Base-by-base conservation (phyloP, 2,797 vertebrate species). In the Anguilla obscura region DNA sequence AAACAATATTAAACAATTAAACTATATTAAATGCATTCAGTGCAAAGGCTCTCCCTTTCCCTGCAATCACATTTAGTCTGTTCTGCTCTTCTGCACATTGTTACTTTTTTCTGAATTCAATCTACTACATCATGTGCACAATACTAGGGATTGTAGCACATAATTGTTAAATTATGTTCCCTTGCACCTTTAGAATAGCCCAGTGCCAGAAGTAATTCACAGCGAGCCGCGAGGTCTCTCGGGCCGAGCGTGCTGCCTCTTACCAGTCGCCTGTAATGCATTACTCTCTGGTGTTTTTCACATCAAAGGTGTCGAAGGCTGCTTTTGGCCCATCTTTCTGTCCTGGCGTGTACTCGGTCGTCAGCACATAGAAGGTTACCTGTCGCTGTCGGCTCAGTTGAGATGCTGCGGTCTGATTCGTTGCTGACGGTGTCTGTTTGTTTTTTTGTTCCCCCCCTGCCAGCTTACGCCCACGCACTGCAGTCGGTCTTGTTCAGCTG, bases 381-480 rank as follows among this genome's bases (percentile, higher is more conserved):
- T 24, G 79, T n/a, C 50, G 40, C 48, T 82, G 18, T 5, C 79
- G 24, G 40, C 36, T 86, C 85, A 85, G 27, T 85, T 30, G 52
- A 85, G 21, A 56, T 58, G 4, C 48, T 54, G 48, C 2, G 48
- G n/a, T 58, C 24, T 27, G 52, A 84, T 12, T 30, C 33, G n/a
- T 33, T 21, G 1, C 21, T 58, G 52, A 85, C 18, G 24, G 63
- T 24, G 21, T 60, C 63, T 69, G 63, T 45, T 30, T 82, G 50
- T 79, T 33, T 63, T 63, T 3, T 93, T 10, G 92, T 86, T 85
- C 92, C 84, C 90, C 90, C 90, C 79, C 0, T 9, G 91, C 63
- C 95, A 99, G 98, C 94, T 0, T 99, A 98, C 87, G 92, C 92
- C 88, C 96, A 93, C 45, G 97, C 94, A 0, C 91, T 99, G 21